phyloP scores from a whole-genome alignment of 2,888 invertebrate genomes.

The Octonoba sinensis region DNA sequence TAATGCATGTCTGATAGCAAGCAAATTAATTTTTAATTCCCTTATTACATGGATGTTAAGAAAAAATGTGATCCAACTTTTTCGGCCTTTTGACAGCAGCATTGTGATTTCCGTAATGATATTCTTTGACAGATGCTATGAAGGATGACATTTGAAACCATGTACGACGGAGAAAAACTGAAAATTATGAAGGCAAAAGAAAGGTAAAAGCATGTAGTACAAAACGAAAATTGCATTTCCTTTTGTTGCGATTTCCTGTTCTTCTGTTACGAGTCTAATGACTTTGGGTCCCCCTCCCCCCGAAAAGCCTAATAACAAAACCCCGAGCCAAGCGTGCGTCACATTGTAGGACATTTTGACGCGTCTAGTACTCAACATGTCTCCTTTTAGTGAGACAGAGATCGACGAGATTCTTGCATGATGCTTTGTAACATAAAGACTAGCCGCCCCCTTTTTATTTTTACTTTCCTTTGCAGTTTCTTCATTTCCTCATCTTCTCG shows the following conservation, averaged over 20 bases:
- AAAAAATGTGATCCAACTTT: too few relatives aligned
- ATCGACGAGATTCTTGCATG: constrained; percentile 57
- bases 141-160: constrained; percentile 18
- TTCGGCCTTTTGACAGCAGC: too few relatives aligned
- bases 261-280: constrained; percentile 30
- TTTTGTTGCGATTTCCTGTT: constrained; percentile 39
- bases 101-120: too few relatives aligned
- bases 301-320: constrained; percentile 36
- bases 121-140: not conserved
- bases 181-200: constrained; percentile 6
- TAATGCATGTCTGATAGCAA: too few relatives aligned
- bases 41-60: too few relatives aligned
- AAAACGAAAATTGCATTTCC: constrained; percentile 29
- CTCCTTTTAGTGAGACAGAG: constrained; percentile 41
- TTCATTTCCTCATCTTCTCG: constrained; percentile 5
- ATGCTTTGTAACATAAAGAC: constrained; percentile 38
- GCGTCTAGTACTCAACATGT: constrained; percentile 15
- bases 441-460: constrained; percentile 21
- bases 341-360: constrained; percentile 32
- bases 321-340: constrained; percentile 10
- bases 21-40: too few relatives aligned
- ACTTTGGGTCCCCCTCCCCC: constrained; percentile 8
- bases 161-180: constrained; percentile 14
- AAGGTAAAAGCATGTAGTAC: not conserved
- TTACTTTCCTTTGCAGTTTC: not conserved